A percentile compares a stretch with the other conserved stretches of the same genome.
Conservation (phyloP, 2,797 vertebrate genomes). For the Micromesistius poutassou region DNA sequence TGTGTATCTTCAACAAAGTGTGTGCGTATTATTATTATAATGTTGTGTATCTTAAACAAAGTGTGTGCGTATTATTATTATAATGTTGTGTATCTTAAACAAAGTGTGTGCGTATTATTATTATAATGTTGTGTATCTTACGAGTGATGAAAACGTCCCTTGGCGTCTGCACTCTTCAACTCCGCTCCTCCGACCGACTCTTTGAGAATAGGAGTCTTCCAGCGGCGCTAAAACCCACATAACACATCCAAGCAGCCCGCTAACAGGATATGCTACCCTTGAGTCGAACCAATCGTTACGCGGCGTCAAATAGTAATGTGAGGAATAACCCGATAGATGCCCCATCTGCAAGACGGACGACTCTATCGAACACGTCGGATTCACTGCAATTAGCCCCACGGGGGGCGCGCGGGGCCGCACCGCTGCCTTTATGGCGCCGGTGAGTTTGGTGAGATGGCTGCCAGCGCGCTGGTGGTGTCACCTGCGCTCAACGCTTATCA, state of each 20-base stretch:
- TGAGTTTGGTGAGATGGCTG: slow-evolving; percentile 22
- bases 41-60: too few species aligned
- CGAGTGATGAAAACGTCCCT: background rate
- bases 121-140: background rate
- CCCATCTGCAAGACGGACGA: slow-evolving; percentile 40
- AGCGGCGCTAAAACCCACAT: background rate
- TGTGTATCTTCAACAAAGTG: too few species aligned
- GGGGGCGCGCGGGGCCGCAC: background rate
- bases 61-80: too few species aligned
- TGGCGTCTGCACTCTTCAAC: background rate
- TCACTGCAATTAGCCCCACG: slow-evolving; percentile 23
- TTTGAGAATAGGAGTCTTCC: too few species aligned
- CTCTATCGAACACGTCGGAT: slow-evolving; percentile 25
- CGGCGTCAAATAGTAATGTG: background rate
- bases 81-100: too few species aligned
- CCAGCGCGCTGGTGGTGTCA: slow-evolving; percentile 16
- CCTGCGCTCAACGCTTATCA: slow-evolving; percentile 43
- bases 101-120: too few species aligned
- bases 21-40: too few species aligned
- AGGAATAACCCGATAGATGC: slow-evolving; percentile 1
- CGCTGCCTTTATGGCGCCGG: slow-evolving; percentile 37
- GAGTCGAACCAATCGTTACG: background rate
- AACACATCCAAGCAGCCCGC: background rate
- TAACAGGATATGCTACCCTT: background rate
- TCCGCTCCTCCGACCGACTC: background rate